A percentile compares a stretch with the other conserved stretches of the same genome.
These are phyloP conservation scores for Lucilia cuprina DNA, from an alignment of 1,140 invertebrate genomes.

Conservation along the genomic window DNA sequence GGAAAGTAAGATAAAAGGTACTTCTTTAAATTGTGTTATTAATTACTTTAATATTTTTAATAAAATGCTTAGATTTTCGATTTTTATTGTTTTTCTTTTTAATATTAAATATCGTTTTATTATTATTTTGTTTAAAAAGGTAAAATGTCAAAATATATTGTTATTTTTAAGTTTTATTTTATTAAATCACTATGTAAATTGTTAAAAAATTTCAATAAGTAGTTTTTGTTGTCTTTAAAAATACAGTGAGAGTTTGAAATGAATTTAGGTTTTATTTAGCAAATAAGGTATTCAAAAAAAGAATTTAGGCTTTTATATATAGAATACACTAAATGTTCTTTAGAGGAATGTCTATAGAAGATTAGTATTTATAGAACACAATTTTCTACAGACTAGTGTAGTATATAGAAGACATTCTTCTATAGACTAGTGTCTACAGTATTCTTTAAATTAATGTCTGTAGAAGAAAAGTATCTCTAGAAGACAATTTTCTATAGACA, in stretches of 20 bases:
- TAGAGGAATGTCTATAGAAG: too few relatives aligned
- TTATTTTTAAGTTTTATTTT: neutral
- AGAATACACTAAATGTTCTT: too few relatives aligned
- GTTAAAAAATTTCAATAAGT: neutral
- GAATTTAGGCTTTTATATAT: too few relatives aligned
- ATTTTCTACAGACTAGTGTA: neutral
- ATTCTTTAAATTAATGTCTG: too few relatives aligned
- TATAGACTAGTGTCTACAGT: too few relatives aligned
- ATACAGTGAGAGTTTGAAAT: neutral
- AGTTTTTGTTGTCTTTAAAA: neutral
- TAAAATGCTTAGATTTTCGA: constrained; percentile 13
- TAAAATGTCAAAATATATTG: constrained; percentile 24
- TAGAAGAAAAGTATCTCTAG: too few relatives aligned
- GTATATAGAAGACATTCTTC: neutral
- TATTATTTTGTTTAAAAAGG: constrained; percentile 11
- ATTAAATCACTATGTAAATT: neutral
- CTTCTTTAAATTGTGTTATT: neutral
- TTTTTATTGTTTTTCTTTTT: constrained; percentile 18
- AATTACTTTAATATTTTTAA: neutral
- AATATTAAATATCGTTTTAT: neutral
- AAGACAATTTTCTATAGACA: too few relatives aligned
- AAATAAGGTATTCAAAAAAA: too few relatives aligned
- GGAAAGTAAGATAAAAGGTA: neutral
- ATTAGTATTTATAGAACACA: too few relatives aligned
- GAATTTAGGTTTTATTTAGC: neutral